These are phyloP conservation scores for Galbula dea DNA, from an alignment of 2,113 vertebrate species.

Conservation along the genomic window DNA sequence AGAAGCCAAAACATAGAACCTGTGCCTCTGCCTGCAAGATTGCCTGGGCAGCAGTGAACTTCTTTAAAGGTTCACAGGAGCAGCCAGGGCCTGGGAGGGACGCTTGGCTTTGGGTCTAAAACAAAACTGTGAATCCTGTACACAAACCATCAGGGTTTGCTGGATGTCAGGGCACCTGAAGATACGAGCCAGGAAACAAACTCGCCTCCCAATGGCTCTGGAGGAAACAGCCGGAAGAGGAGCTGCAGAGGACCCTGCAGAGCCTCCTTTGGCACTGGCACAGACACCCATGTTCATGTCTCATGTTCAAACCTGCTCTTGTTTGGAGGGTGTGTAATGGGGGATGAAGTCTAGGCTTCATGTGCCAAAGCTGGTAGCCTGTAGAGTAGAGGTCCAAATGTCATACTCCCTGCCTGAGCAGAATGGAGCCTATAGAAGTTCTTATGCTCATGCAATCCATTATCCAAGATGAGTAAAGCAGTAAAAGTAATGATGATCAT, in stretches of 20 bases:
- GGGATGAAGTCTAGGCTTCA: neutral
- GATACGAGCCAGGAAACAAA: neutral
- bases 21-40: neutral
- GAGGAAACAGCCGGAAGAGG: neutral
- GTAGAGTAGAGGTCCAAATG: neutral
- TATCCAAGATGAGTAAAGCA: neutral
- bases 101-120: neutral
- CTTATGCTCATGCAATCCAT: neutral
- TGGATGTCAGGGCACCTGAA: neutral
- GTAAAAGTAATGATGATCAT: neutral
- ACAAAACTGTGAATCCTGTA: neutral
- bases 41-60: no score
- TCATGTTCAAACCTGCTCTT: neutral
- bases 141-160: neutral
- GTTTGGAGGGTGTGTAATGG: fast-evolving
- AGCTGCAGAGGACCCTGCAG: neutral
- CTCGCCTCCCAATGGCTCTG: neutral
- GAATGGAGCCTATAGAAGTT: neutral
- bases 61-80: neutral
- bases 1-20: neutral
- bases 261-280: neutral
- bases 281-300: fast-evolving
- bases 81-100: neutral
- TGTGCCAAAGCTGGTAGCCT: fast-evolving
- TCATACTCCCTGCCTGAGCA: neutral